Evolutionary conservation across 2,797 vertebrate genomes (phyloP).

Genomic region (Novumbra hubbsi): DNA sequence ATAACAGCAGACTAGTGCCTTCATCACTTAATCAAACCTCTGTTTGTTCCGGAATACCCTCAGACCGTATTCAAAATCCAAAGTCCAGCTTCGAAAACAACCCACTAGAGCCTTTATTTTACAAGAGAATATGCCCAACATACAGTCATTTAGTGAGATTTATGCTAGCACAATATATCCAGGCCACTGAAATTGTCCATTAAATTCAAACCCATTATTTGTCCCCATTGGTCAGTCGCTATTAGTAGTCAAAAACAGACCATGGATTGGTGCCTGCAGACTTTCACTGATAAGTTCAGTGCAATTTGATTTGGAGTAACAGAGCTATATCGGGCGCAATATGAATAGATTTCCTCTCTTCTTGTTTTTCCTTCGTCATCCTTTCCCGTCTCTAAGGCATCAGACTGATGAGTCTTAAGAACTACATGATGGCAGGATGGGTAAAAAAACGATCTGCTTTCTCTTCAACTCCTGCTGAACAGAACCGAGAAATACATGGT

Average conservation of each 20-base stretch:
- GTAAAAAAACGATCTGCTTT: too few relatives aligned
- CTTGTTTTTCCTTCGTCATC: background rate
- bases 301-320: constrained; percentile 14
- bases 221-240: background rate
- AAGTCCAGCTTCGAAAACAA: background rate
- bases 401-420: background rate
- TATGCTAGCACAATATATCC: background rate
- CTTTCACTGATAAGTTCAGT: constrained; percentile 31
- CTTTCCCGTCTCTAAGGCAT: background rate
- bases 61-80: constrained; percentile 1
- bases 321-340: constrained; percentile 11
- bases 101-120: too few relatives aligned
- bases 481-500: too few relatives aligned
- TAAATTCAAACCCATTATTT: background rate
- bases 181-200: background rate
- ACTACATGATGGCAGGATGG: background rate
- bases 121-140: too few relatives aligned
- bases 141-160: background rate
- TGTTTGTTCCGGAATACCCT: constrained; percentile 26
- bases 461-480: too few relatives aligned
- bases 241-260: constrained; percentile 1
- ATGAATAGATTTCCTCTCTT: constrained; percentile 5
- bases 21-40: constrained; percentile 43
- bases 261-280: constrained; percentile 20
- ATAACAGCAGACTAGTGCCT: constrained; percentile 27